Evolutionary conservation across 2,888 invertebrate genomes (phyloP).

Genomic region (Pammene fasciana): DNA sequence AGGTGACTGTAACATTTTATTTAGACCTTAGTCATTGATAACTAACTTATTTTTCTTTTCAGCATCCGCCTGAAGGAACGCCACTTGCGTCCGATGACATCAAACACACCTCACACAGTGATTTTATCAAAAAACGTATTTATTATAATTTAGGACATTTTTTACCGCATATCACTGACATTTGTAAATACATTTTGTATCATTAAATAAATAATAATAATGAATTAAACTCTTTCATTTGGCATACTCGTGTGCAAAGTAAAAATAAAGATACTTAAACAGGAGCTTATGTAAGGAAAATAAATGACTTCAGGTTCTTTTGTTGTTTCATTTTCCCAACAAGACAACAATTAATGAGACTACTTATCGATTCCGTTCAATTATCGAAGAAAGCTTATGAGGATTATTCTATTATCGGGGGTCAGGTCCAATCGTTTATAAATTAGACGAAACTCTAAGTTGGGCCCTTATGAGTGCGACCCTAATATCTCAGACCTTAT

Average conservation of each 20-base stretch:
- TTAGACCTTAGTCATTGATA: no score
- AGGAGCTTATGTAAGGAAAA: neutral
- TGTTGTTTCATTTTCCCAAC: neutral
- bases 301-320: neutral
- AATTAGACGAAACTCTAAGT: slow-evolving; percentile 53
- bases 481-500: slow-evolving; percentile 59
- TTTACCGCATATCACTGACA: slow-evolving; percentile 48
- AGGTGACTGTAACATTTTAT: no score
- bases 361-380: slow-evolving; percentile 42
- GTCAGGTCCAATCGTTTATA: slow-evolving; percentile 49
- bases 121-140: slow-evolving; percentile 25
- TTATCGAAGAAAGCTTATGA: slow-evolving; percentile 50
- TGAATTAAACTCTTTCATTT: neutral
- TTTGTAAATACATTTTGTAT: slow-evolving; percentile 42
- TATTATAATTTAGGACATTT: slow-evolving; percentile 46
- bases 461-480: slow-evolving; percentile 53
- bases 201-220: slow-evolving; percentile 32
- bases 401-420: slow-evolving; percentile 43
- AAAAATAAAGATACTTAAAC: neutral
- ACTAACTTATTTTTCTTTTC: slow-evolving; percentile 44
- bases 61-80: slow-evolving; percentile 60
- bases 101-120: slow-evolving; percentile 11
- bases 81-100: slow-evolving; percentile 20
- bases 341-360: slow-evolving; percentile 3
- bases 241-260: neutral